Conservation (phyloP, 2,888 invertebrate species). For the Drosophila meridiana region DNA sequence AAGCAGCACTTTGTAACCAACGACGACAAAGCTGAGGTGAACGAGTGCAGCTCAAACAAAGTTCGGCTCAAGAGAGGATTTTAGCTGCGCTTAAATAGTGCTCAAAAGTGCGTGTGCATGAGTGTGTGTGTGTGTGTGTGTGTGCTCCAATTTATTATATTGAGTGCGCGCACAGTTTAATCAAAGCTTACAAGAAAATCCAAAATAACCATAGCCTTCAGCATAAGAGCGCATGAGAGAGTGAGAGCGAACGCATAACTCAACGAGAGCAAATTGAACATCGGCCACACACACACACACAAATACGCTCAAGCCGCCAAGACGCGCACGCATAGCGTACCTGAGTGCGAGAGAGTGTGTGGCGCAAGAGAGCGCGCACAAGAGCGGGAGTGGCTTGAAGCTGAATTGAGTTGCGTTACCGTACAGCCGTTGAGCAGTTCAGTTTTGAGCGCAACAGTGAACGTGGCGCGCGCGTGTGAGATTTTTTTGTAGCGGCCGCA, state of each 20-base stretch:
- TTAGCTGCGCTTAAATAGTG: constrained; percentile 12
- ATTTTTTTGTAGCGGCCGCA: constrained; percentile 10
- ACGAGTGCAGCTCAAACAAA: constrained; percentile 41
- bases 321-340: constrained; percentile 37
- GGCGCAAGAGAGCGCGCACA: constrained; percentile 13
- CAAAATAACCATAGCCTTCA: neutral
- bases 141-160: constrained; percentile 59
- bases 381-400: constrained; percentile 45
- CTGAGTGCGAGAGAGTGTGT: constrained; percentile 6
- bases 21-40: constrained; percentile 39
- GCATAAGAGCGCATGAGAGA: neutral
- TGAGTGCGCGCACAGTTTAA: constrained; percentile 60
- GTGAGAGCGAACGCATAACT: constrained; percentile 19
- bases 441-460: constrained; percentile 49
- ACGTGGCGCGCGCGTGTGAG: constrained; percentile 27
- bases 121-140: constrained; percentile 9
- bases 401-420: constrained; percentile 35
- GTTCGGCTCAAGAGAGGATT: constrained; percentile 28
- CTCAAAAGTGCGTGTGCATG: constrained; percentile 16
- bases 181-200: constrained; percentile 49
- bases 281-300: constrained; percentile 24
- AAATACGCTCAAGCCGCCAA: constrained; percentile 21
- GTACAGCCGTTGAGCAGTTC: constrained; percentile 29
- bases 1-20: constrained; percentile 30
- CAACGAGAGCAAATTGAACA: constrained; percentile 31